Evolutionary conservation across 1,140 invertebrate genomes (phyloP), one percentile per base, ranked within the genome.

Genomic region (Catajapyx aquilonaris): DNA sequence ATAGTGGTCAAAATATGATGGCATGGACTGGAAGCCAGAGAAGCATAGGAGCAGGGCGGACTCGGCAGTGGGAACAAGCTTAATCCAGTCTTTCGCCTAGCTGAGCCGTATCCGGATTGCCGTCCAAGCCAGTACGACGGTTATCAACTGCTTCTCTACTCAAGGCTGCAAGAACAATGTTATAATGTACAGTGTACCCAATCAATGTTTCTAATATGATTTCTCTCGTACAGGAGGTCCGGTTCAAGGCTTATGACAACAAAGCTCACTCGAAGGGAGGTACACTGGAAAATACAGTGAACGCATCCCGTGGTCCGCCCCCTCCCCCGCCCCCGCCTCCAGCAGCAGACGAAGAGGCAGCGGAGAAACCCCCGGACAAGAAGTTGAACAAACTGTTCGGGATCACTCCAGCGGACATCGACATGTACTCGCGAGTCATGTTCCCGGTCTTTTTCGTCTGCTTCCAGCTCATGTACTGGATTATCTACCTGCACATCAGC

Each of bases 401-500:
- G 25, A 55, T 57, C 37, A 57, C 57, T 30, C 55, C 63, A 10
- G 60, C 59, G 23, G 64, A 63, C 49, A 65, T 66, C 45, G 63
- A 66, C 51, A 66, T 64, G 46, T 64, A 63, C 41, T 59, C 56
- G 15, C 46, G 61, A 31, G 57, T 62, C 31, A 55, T 64, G 4
- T 64, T 65, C 44, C 63, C 63, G 9, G 56, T 64, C 5, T 59
- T 55, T 43, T 64, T 64, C 46, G 51, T 64, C 17, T 59, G 61
- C 40, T 65, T 65, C 51, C 65, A 66, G 44, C 45, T 65, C 11
- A 57, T 60, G 55, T 65, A 65, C 44, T 65, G 63, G 63, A 59
- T 62, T 39, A 63, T 66, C 37, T 66, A 66, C 50, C 49, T 64
- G 32, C 57, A 64, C 48, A 60, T 66, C 38, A 62, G 59, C 22